phyloP scores from a whole-genome alignment of 53 echinoderm and acorn worm genomes.

The Holothuria leucospilota region DNA sequence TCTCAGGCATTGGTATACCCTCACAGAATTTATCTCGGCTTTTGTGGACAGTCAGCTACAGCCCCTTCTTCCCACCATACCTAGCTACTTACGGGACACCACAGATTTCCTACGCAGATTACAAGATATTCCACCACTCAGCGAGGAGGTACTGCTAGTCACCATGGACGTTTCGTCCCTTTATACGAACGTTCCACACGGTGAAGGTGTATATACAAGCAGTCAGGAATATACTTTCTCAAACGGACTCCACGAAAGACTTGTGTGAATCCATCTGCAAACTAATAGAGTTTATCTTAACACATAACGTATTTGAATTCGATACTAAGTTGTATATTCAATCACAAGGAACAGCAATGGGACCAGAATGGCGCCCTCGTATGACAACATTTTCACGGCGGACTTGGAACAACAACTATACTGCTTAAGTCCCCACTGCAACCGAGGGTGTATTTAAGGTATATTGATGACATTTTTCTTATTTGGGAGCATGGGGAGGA shows the following conservation, averaged over 20 bases:
- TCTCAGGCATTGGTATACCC: too few relatives aligned
- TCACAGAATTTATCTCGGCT: background rate
- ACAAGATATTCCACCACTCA: background rate
- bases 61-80: background rate
- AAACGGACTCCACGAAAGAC: too few relatives aligned
- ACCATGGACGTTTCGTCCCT: constrained; percentile 2
- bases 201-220: too few relatives aligned
- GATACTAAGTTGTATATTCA: background rate
- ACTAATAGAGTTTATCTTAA: background rate
- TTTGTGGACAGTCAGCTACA: background rate
- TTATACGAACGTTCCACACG: too few relatives aligned
- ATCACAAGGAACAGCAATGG: background rate
- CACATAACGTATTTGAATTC: constrained; percentile 1
- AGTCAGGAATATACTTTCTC: too few relatives aligned
- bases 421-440: too few relatives aligned
- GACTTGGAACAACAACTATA: too few relatives aligned
- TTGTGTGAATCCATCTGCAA: background rate
- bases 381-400: too few relatives aligned
- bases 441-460: too few relatives aligned
- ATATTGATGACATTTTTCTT: too few relatives aligned
- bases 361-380: too few relatives aligned
- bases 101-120: background rate
- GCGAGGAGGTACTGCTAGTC: background rate
- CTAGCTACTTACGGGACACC: background rate
- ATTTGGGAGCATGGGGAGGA: too few relatives aligned